Base-by-base conservation (phyloP, 2,113 vertebrate genomes). In the Cavia porcellus region DNA sequence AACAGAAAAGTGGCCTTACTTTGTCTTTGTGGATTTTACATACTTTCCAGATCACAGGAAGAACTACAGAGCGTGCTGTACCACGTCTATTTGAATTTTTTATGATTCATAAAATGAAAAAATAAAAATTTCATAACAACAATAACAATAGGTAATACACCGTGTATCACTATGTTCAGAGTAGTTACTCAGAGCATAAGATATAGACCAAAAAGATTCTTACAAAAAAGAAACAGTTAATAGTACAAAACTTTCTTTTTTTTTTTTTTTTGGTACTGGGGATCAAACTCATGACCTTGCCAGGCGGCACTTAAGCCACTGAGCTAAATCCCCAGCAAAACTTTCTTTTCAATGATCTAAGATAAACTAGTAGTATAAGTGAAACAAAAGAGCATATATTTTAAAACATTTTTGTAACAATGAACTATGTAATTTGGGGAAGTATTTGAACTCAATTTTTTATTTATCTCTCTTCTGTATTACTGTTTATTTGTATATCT, bases 1-100 rank as follows among this genome's bases (percentile, higher is more conserved):
- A 92, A 38, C 20, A 82, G 74, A 89, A 25, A 86, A 88, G 90
- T 82, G 14, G 90, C 84, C 92, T 62, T 92, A 32, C 11, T 82
- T 66, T 72, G 59, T n/a, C 0, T 52, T 52, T 66, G 30, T 57
- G 13, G 81, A 72, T 85, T 89, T 42, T 42, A 66, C 2, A 77
- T 22, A 79, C 38, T 72, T 89, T 55, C 61, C 24, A 61, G 42
- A 83, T 90, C 57, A 75, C 17, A 75, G 0, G 38, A 52, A 95
- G 45, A 89, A 62, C 30, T 38, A 88, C 12, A 89, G 47, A 80
- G 79, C 25, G 17, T 19, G 52, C 5, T 38, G 15, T 0, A 50
- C 30, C 13, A 77, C 5, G 1, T 72, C 68, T 72, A 35, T 72
- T 38, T 72, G 35, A 72, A 72, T 72, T 38, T 72, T 70, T 35